Evolutionary conservation across 2,888 invertebrate genomes (phyloP), one percentile per base, ranked within the genome.

Genomic region (Amphiduros pacificus): DNA sequence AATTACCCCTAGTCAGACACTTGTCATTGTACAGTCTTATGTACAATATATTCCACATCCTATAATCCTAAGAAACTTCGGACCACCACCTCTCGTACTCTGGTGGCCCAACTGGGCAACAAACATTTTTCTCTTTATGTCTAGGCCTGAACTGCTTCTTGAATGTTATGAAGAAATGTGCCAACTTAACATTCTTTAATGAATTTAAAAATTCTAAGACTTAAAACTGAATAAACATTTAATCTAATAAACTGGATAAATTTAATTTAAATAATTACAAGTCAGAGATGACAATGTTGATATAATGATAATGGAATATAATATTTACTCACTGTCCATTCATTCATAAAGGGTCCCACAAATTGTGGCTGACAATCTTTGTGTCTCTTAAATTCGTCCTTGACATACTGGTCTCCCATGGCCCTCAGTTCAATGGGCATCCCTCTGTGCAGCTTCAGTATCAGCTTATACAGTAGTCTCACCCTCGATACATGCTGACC

Each of bases 311-410:
- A 17, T 24, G 52, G 26, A 11, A 1, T n/a, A 11, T 27, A 9
- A 14, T 3, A 28, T 26, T 4, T 6, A 68, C 77, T 71, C 68
- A 81, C 94, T 54, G 91, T 90, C 95, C 95, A 96, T 84, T 94
- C 94, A 28, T 86, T 88, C 81, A 95, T 87, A 78, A 96, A 96
- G 57, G 89, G 85, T 17, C 86, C 84, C 0, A 91, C 88, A 80
- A 93, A 91, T 49, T 85, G 84, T 0, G 86, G 84, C 57, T 87
- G 87, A n/a, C 76, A 78, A 11, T 85, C 87, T 76, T 91, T 91
- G 79, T 95, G 94, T 51, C 92, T 84, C 75, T 88, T 89, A 80
- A 96, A 96, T 82, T 96, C 93, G 69, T 91, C 91, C 66, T 87
- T 87, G 0, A 90, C 89, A 77, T 93, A 93, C 73, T 87, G 87